Base-by-base conservation (phyloP, 2,797 vertebrate genomes). In the Pseudomugil tenellus region DNA sequence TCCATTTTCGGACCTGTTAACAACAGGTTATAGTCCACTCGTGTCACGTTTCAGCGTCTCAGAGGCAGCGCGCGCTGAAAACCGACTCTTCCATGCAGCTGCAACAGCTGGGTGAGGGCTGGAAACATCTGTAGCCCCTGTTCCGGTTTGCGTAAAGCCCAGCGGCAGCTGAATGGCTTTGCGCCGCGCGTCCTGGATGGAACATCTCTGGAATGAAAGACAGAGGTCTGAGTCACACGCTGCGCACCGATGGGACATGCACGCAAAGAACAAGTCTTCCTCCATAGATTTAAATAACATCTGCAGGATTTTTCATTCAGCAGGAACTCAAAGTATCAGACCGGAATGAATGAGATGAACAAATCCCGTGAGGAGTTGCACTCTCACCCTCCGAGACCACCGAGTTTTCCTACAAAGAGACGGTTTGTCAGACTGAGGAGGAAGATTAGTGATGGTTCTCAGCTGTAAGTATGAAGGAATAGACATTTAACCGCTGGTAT, bases 401-500 rank as follows among this genome's bases (percentile, higher is more conserved):
- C 84, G 55, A 51, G 16, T 35, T 60, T 89, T 65, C 86, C 87
- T 16, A 69, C 90, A 1, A 92, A 86, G 74, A 92, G 87, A 70
- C 85, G 90, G 8, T 89, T 94, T 25, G 88, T 86, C 19, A 89
- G 83, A 23, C 57, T 94, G 69, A 87, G 91, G 8, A 92, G 92
- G 75, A 95, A 93, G 70, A 74, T 79, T 4, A 94, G 93, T 64
- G 92, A 92, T 89, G 93, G 92, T 16, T 93, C 91, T 34, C 84
- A 92, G 67, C 88, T 82, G 94, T 95, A 81, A 94, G 94, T 94
- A 76, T 26, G 8, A 37, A 26, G 48, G 48, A 32, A 21, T 31
- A 13, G 31, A n/a, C n/a, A n/a, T n/a, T n/a, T n/a, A n/a, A n/a
- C n/a, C 41, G 37, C 62, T 31, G 35, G n/a, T 55, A 3, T 12